Conservation (phyloP, 1,140 invertebrate genomes). For the Laupala kohalensis region DNA sequence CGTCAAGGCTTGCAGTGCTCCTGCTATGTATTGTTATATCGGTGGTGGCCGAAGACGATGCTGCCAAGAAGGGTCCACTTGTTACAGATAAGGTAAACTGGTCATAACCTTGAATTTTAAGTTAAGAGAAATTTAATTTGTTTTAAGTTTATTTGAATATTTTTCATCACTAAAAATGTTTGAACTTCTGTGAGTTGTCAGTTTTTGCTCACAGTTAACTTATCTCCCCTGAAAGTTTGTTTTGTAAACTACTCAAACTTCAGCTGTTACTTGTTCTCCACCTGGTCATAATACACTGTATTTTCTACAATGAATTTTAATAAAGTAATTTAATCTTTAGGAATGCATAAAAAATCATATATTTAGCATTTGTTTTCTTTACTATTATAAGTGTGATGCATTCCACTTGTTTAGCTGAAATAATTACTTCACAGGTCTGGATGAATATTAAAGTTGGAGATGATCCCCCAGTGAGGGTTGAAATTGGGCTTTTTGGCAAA, state of each 20-base stretch:
- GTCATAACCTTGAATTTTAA: neutral
- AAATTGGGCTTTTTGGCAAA: constrained; percentile 88
- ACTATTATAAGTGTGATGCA: neutral
- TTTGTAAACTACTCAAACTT: no score
- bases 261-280: no score
- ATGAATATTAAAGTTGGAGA: constrained; percentile 87
- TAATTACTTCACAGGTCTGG: constrained; percentile 55
- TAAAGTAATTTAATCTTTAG: neutral
- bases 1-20: no score
- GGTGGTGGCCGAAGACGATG: neutral
- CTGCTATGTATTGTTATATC: no score
- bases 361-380: neutral
- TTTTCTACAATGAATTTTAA: neutral
- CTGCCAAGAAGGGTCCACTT: constrained; percentile 5
- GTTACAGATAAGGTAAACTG: constrained; percentile 8
- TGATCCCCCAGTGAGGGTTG: constrained; percentile 59
- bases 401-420: neutral
- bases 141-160: neutral
- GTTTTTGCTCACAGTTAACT: no score
- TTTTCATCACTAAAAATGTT: no score
- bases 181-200: no score
- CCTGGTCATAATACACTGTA: neutral
- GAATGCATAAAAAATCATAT: neutral
- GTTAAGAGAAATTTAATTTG: neutral
- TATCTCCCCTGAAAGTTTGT: no score